Evolutionary conservation across 2,797 vertebrate genomes (phyloP).

Genomic region (Acanthiza pusilla): DNA sequence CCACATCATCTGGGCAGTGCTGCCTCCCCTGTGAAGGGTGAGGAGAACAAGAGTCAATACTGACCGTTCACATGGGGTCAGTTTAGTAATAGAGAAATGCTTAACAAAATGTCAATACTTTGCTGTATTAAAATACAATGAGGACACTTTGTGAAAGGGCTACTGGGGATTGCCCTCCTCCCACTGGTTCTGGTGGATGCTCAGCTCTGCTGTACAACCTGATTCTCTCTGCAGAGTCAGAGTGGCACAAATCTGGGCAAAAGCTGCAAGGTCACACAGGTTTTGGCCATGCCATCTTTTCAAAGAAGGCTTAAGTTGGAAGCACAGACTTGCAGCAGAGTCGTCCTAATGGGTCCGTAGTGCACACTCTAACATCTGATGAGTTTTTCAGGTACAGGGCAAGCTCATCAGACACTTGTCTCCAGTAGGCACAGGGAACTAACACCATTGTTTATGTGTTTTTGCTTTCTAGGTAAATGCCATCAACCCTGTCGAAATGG

Average conservation of each 20-base stretch:
- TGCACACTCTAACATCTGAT: neutral
- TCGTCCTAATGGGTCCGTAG: neutral
- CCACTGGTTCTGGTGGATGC: neutral
- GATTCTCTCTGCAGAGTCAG: neutral
- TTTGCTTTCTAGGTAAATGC: conserved; percentile 81
- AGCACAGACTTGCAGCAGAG: neutral
- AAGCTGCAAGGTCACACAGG: neutral
- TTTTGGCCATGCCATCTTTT: neutral
- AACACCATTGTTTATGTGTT: neutral
- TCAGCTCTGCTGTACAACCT: neutral
- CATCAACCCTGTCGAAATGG: conserved; percentile 84
- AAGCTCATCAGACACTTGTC: neutral
- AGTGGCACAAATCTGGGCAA: neutral
- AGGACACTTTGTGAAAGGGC: neutral
- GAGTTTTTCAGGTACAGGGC: neutral
- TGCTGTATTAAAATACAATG: neutral
- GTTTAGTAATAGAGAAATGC: neutral
- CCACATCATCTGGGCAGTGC: rapidly evolving
- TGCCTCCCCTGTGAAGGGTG: neutral
- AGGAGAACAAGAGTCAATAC: neutral
- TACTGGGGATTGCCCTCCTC: neutral
- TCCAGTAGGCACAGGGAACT: neutral
- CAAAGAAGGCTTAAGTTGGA: neutral
- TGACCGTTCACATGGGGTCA: rapidly evolving
- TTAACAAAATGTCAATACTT: neutral